A percentile compares a stretch with the other conserved stretches of the same genome.
phyloP scores from a whole-genome alignment of 2,888 invertebrate species.

The Synergus laeviventris region DNA sequence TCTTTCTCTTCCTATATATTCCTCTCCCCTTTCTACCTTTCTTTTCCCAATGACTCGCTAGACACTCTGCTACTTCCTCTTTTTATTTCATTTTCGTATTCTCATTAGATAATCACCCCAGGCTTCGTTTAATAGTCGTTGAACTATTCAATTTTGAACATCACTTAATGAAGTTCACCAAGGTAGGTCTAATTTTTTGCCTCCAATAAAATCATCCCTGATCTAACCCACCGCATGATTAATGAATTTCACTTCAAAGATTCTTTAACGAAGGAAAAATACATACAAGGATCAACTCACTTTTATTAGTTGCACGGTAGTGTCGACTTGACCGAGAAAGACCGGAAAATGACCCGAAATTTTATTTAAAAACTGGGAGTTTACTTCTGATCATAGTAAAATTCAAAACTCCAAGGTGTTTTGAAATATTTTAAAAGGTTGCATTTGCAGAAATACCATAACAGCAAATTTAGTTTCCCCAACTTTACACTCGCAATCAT shows the following conservation, averaged over 20 bases:
- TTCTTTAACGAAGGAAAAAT: neutral
- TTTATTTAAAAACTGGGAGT: too few species aligned
- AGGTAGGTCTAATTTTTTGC: conserved; percentile 8
- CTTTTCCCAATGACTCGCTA: conserved; percentile 26
- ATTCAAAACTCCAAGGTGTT: too few species aligned
- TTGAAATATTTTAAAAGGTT: too few species aligned
- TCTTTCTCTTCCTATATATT: conserved; percentile 52
- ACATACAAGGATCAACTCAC: too few species aligned
- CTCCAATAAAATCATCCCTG: conserved; percentile 1
- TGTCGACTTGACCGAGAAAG: too few species aligned
- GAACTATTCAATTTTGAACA: conserved; percentile 39
- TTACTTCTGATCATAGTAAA: too few species aligned
- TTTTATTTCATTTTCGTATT: conserved; percentile 37
- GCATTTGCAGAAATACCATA: too few species aligned
- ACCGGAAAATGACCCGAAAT: too few species aligned
- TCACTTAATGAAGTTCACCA: conserved; percentile 38
- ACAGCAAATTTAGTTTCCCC: too few species aligned
- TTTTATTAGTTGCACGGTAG: too few species aligned
- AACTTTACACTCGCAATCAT: too few species aligned
- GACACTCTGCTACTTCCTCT: conserved; percentile 4
- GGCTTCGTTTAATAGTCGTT: conserved; percentile 32
- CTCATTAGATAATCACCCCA: conserved; percentile 38
- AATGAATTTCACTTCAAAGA: neutral
- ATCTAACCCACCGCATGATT: neutral
- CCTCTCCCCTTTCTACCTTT: conserved; percentile 50